Evolutionary conservation across 2,113 vertebrate species (phyloP), one percentile per base, ranked within the genome.

Genomic region (Octodon degus): DNA sequence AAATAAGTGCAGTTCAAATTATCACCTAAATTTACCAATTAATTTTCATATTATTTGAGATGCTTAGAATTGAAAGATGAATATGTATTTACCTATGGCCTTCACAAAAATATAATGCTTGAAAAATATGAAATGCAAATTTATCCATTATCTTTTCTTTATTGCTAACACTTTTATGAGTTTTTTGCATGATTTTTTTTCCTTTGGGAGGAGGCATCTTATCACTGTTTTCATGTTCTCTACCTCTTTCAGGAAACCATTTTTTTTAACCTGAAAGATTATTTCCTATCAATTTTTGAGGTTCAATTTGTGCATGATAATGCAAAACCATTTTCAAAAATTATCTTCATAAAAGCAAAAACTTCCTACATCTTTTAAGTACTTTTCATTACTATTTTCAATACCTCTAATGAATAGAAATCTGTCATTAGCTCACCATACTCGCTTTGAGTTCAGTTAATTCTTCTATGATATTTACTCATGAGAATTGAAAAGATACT

Each of bases 381-480:
- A 70, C 94, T 98, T 97, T 97, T 94, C 97, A 86, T 98, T 96
- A 17, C 76, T 91, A 79, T 96, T 97, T 93, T 97, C 92, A 97
- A 86, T 97, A 97, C 89, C 95, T 98, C 96, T 97, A 95, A 92
- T 98, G 96, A 95, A 93, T 95, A 98, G 96, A 98, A 98, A 97
- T 98, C 97, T 97, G 89, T 97, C 96, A 91, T 97, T 98, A 96
- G 81, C 88, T 40, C 84, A 43, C 84, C 58, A 93, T 37, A 94
- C 89, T 97, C 47, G 43, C 97, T 98, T 98, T 97, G 97, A 97
- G 97, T 98, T 98, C 96, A 97, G 82, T 98, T 96, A 97, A 94
- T 96, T 98, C 86, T 93, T 95, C 82, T 95, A 93, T 96, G 88
- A 91, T 37, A 84, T 95, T 77, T 97, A 94, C 82, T 97, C 97